These are phyloP conservation scores for Ardeotis arabs DNA, from an alignment of 2,113 vertebrate genomes.

Conservation along the genomic window DNA sequence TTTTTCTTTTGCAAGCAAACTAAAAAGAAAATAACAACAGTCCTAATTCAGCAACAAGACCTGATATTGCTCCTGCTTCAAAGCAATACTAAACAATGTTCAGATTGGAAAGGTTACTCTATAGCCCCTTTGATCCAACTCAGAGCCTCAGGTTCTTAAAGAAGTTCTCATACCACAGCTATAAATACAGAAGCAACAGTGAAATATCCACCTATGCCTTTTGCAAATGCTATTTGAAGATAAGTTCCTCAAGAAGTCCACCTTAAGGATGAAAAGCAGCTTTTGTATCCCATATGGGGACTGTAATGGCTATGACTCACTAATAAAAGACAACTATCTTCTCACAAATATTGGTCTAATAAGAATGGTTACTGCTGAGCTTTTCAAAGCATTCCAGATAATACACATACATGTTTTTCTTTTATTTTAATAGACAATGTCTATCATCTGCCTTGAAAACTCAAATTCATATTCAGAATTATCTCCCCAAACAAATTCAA, in stretches of 20 bases:
- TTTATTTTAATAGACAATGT: background rate
- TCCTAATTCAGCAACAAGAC: background rate
- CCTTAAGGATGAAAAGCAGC: background rate
- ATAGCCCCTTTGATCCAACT: background rate
- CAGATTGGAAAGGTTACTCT: background rate
- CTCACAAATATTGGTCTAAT: background rate
- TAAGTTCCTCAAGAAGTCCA: background rate
- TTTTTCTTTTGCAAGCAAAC: constrained; percentile 22
- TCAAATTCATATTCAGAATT: background rate
- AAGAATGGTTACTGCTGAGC: background rate
- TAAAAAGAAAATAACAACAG: background rate
- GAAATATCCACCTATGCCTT: background rate
- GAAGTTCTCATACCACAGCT: background rate
- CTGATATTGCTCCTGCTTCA: background rate
- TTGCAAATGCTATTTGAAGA: background rate
- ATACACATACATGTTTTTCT: background rate
- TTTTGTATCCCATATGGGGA: background rate
- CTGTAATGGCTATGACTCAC: background rate
- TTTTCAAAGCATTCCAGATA: background rate
- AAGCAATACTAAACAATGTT: background rate
- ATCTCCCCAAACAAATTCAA: background rate
- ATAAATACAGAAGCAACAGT: background rate
- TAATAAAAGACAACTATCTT: background rate
- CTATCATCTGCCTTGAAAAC: background rate
- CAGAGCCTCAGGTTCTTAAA: background rate